Percentiles rank a stretch among this genome's conserved stretches.
These are phyloP conservation scores for Anoplopoma fimbria DNA, from an alignment of 2,113 vertebrate genomes.

Conservation along the genomic window DNA sequence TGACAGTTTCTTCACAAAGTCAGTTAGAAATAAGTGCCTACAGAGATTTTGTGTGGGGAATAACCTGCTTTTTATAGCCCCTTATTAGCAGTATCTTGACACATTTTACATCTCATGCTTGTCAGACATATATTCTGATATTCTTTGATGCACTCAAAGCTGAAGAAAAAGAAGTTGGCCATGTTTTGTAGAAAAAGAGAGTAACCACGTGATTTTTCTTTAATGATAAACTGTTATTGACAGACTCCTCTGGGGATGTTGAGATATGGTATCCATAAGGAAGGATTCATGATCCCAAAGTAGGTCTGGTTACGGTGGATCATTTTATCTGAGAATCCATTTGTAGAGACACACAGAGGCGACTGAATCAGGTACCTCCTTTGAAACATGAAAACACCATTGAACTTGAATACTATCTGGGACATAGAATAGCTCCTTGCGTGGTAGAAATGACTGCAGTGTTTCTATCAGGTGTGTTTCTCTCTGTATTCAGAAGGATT, in stretches of 20 bases:
- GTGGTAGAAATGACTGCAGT: slow-evolving; percentile 19
- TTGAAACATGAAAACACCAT: slow-evolving; percentile 45
- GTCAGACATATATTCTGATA: neutral
- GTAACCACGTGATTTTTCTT: neutral
- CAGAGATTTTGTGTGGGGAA: neutral
- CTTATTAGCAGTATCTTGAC: neutral
- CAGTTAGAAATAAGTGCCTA: neutral
- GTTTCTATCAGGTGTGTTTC: slow-evolving; percentile 41
- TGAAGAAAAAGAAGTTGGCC: neutral
- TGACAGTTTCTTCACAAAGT: neutral
- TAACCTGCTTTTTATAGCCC: neutral
- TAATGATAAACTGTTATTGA: neutral
- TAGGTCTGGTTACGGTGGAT: slow-evolving; percentile 17
- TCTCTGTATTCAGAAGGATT: slow-evolving; percentile 45
- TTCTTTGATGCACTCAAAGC: neutral
- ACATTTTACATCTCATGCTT: neutral
- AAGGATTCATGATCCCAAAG: neutral
- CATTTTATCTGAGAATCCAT: slow-evolving; percentile 6
- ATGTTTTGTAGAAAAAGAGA: neutral
- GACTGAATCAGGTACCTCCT: slow-evolving; percentile 24
- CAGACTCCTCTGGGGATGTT: slow-evolving; percentile 11
- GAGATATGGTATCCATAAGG: neutral
- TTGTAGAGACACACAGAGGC: neutral
- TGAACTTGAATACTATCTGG: slow-evolving; percentile 31
- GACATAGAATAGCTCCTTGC: slow-evolving; percentile 12